Base-by-base conservation (phyloP, 2,113 vertebrate genomes). In the Lophura nycthemera region DNA sequence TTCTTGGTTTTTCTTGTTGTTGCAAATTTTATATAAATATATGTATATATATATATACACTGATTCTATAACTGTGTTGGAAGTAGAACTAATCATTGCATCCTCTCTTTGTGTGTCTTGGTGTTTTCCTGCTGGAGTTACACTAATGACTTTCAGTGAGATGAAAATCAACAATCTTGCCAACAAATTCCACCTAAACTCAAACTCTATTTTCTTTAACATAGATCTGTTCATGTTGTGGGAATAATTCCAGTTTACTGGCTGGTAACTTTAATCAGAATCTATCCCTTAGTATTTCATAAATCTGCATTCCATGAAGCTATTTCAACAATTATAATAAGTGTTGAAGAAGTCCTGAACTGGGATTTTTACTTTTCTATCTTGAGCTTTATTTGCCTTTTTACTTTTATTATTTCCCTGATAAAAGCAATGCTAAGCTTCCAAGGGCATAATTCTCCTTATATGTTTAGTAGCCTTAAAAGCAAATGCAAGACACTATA, bases 171-270 rank as follows among this genome's bases (percentile, higher is more conserved):
- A 72, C 34, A 15, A 52, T 61, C 30, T 82, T 59, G 24, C 59
- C 34, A 91, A 65, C 21, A 3, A 0, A 75, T 73, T 91, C 65
- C 36, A 79, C 43, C 43, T 67, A 73, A 73, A 83, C 18, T 65
- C 48, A 54, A 12, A 86, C 67, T 78, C 42, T 88, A n/a, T 85
- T 96, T 94, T 83, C 54, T 70, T 91, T 92, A 82, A 24, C 11
- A 32, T 60, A 30, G 20, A 47, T 82, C 74, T 81, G 22, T 32
- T 79, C 54, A 25, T 4, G 4, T 54, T n/a, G 19, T 36, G n/a
- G 59, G 27, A 80, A 56, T 60, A 70, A 88, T 85, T 95, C 54
- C 4, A 20, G 20, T 80, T 89, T 91, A 66, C 10, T 48, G 17
- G 4, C 59, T 29, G 4, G n/a, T 63, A 80, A 36, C 7, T 86